Base-by-base conservation (phyloP, 2,797 vertebrate species). In the Thaleichthys pacificus region DNA sequence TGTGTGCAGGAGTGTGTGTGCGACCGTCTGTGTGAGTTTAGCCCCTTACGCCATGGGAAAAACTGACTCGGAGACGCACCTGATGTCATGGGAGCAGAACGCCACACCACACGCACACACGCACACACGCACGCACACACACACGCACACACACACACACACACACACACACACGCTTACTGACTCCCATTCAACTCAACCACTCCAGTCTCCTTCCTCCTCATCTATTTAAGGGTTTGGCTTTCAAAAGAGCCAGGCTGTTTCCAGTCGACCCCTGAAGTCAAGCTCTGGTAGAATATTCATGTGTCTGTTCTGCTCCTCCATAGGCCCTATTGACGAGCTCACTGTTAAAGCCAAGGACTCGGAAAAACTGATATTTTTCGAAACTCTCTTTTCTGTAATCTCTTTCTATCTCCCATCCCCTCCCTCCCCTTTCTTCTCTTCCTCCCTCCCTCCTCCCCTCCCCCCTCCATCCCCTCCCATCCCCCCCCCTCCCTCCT, bases 21-120 rank as follows among this genome's bases (percentile, higher is more conserved):
- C 54, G n/a, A 9, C n/a, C 30, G 32, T 68, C 47, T n/a, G 9
- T n/a, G 9, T 17, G 11, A 64, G 70, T 73, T 47, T 78, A 47
- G 56, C 42, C 22, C 64, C 15, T 67, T 22, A 38, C 60, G 68
- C 68, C 67, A 77, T 81, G 81, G 73, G 79, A 82, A 79, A 79
- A 73, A 69, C 74, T 1, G 61, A 28, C 32, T 65, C 6, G 32
- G 70, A n/a, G 17, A 56, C 72, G 76, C 84, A 85, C 81, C 79
- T 83, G 81, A 69, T 77, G 68, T 81, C 70, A 80, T 66, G 60
- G 70, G 28, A 75, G 74, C 74, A 70, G 68, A 56, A 78, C 73
- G 21, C 51, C 4, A 26, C 26, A 8, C 17, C 26, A 8, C 60
- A 24, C 21, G 28, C 60, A 61, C 60, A 61, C 22, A 61, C 24